Base-by-base conservation (phyloP, 2,113 vertebrate species). In the Sula dactylatra region DNA sequence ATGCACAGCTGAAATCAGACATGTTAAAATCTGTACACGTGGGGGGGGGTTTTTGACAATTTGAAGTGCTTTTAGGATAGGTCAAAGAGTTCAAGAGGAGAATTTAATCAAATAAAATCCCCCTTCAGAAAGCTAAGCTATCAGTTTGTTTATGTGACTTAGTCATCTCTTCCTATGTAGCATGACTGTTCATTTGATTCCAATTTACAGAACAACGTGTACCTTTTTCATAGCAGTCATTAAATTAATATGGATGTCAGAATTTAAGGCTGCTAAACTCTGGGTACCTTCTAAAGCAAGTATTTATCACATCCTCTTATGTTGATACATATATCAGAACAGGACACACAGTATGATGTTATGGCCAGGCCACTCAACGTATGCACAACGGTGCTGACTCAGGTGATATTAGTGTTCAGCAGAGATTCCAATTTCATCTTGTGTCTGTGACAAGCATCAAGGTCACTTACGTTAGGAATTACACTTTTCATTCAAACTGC, bases 171-270 rank as follows among this genome's bases (percentile, higher is more conserved):
- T 94, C 70, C 87, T 95, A 40, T 94, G 72, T 92, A 90, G 83
- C 79, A 34, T 67, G 90, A 81, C 74, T 97, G 90, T 96, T 95
- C 74, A 79, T 96, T 96, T 76, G 71, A 59, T 96, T 97, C 90
- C 88, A 73, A 22, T 86, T 95, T 93, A 81, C 50, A 69, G 72
- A 87, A 92, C 93, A 81, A 65, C 27, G 5, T 90, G 83, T 95
- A 67, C 95, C 50, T 50, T 83, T 86, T 64, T 90, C 87, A 38
- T 74, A 52, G 64, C 49, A 94, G 40, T 88, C 45, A 21, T 88
- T 94, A 91, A 80, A n/a, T 95, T 94, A 94, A 81, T 93, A 56
- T 13, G 86, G 27, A 54, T 95, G 49, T 82, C 64, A 93, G 73
- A 77, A 92, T 70, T 83, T 83, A 65, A 74, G 69, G 65, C 20